Evolutionary conservation across 2,888 invertebrate species (phyloP).

Genomic region (Drosophila planitibia): DNA sequence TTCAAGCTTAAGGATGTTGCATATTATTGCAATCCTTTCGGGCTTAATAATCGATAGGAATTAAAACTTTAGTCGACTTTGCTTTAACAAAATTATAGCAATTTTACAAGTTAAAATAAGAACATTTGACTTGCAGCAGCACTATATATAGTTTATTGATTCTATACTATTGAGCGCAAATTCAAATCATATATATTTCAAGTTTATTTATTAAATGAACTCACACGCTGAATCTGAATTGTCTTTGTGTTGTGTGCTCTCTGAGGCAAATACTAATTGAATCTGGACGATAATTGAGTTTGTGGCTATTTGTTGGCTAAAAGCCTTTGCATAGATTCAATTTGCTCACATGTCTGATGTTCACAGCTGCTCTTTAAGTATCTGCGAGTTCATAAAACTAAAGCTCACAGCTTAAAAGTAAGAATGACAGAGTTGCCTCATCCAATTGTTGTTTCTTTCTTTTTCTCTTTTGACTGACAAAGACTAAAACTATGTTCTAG

Average conservation of each 20-base stretch:
- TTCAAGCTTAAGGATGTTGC: conserved; percentile 17
- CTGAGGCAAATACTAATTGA: conserved; percentile 36
- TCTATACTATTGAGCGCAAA: neutral
- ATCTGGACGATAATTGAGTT: conserved; percentile 49
- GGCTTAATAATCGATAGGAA: neutral
- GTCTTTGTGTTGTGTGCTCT: conserved; percentile 10
- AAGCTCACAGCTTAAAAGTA: conserved; percentile 10
- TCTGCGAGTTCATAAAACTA: conserved; percentile 3
- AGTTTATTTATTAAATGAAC: neutral
- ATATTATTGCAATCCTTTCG: conserved; percentile 9
- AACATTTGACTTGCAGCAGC: neutral
- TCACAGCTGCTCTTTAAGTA: conserved; percentile 1
- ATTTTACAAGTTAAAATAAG: neutral
- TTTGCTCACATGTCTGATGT: conserved; percentile 7
- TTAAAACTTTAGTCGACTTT: neutral
- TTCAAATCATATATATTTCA: neutral
- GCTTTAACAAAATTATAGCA: neutral
- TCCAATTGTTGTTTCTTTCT: neutral
- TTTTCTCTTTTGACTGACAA: conserved; percentile 7
- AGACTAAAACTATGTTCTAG: conserved; percentile 56
- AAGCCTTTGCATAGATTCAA: conserved; percentile 42
- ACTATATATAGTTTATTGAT: neutral
- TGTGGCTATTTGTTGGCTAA: conserved; percentile 33
- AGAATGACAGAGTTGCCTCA: neutral
- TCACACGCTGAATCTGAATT: neutral